Conservation (phyloP, 2,888 invertebrate species). For the Yponomeuta sedellus region DNA sequence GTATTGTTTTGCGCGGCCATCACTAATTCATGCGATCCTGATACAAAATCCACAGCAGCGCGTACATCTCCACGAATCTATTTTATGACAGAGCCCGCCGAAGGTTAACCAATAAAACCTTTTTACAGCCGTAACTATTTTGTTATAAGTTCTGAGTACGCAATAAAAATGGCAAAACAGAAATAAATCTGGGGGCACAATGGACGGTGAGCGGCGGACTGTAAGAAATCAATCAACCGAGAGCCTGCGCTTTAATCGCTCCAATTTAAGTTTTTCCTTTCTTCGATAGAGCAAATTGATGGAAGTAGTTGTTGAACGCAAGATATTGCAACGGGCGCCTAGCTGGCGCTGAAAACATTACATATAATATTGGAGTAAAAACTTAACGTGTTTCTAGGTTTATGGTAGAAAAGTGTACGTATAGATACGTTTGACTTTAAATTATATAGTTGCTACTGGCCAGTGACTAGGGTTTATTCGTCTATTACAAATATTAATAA, state of each 20-base stretch:
- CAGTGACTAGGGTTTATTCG: too few species aligned
- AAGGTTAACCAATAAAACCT: constrained; percentile 77
- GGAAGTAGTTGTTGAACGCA: constrained; percentile 64
- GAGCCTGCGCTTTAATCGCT: constrained; percentile 52
- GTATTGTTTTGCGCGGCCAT: background rate
- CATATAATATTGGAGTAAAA: too few species aligned
- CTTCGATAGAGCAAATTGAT: constrained; percentile 58
- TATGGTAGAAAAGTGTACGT: too few species aligned
- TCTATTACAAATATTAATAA: too few species aligned
- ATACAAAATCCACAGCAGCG: constrained; percentile 6
- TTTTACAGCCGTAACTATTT: constrained; percentile 76
- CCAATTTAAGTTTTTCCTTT: constrained; percentile 67
- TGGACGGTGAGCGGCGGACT: constrained; percentile 36
- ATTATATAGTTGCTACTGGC: too few species aligned
- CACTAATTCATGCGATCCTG: constrained; percentile 11
- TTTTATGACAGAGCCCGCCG: constrained; percentile 72
- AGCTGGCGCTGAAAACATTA: too few species aligned
- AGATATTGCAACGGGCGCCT: constrained; percentile 48
- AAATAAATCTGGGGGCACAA: constrained; percentile 70
- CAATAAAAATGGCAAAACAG: constrained; percentile 71
- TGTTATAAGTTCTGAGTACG: constrained; percentile 74
- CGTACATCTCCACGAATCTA: constrained; percentile 64
- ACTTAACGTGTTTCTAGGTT: too few species aligned
- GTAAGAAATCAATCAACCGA: constrained; percentile 60
- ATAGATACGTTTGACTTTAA: too few species aligned